These are phyloP conservation scores for Lasius platythorax DNA, from an alignment of 2,888 invertebrate species.

Conservation along the genomic window DNA sequence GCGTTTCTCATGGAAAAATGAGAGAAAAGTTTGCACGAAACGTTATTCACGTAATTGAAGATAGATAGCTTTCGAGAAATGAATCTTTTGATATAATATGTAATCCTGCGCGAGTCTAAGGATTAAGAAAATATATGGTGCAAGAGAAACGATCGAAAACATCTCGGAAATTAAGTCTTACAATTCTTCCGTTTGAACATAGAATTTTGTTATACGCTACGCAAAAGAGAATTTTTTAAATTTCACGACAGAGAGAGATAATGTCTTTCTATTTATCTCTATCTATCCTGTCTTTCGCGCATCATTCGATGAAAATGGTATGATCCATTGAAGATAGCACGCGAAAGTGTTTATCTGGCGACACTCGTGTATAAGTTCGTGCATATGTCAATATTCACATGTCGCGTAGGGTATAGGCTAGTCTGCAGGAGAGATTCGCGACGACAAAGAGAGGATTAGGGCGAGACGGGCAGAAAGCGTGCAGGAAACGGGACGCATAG, in stretches of 20 bases:
- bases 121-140: constrained; percentile 7
- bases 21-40: constrained; percentile 13
- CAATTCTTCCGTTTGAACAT: neutral
- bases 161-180: neutral
- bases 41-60: neutral
- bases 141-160: neutral
- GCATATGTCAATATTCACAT: constrained; percentile 61
- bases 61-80: constrained; percentile 1
- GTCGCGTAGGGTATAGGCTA: constrained; percentile 40
- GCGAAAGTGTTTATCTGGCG: neutral
- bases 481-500: constrained; percentile 69
- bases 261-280: neutral
- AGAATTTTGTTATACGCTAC: constrained; percentile 1
- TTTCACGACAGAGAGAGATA: neutral
- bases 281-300: neutral
- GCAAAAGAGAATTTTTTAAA: neutral
- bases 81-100: constrained; percentile 11
- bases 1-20: constrained; percentile 14
- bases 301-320: constrained; percentile 5
- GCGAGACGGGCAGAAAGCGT: constrained; percentile 19
- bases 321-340: constrained; percentile 18
- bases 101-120: neutral
- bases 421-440: constrained; percentile 3
- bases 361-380: constrained; percentile 1
- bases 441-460: constrained; percentile 15